phyloP scores from a whole-genome alignment of 2,888 invertebrate genomes.

The Yponomeuta malinellus region DNA sequence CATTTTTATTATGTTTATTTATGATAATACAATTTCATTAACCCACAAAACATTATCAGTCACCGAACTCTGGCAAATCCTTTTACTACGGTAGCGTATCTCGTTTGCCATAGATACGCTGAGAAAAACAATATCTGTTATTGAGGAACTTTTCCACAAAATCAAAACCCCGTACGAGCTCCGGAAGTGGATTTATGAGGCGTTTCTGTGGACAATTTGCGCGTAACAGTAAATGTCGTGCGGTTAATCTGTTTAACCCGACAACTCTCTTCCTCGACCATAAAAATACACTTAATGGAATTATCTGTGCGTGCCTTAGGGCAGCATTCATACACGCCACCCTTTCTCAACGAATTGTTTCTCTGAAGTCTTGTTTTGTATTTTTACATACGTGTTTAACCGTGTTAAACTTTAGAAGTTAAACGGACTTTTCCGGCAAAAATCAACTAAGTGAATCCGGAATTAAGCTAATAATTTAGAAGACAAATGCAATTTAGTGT shows the following conservation, averaged over 20 bases:
- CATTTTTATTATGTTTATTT: too few species aligned
- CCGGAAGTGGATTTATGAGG: not conserved
- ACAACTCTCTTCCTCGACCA: slow-evolving; percentile 1
- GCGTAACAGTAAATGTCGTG: not conserved
- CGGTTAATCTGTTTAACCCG: slow-evolving; percentile 18
- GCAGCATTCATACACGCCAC: not conserved
- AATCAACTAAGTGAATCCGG: too few species aligned
- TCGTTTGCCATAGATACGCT: too few species aligned
- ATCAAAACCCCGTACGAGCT: not conserved
- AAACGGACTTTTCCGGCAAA: too few species aligned
- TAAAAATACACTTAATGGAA: slow-evolving; percentile 9
- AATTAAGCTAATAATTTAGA: not conserved
- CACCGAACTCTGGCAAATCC: too few species aligned
- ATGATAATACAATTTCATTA: too few species aligned
- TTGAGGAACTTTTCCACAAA: not conserved
- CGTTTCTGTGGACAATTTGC: not conserved
- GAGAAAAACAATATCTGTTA: too few species aligned
- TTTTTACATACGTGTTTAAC: not conserved
- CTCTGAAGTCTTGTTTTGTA: not conserved
- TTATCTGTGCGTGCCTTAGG: not conserved
- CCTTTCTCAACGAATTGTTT: not conserved
- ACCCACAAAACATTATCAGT: too few species aligned
- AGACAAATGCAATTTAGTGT: not conserved
- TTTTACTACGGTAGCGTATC: too few species aligned
- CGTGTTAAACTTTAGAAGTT: too few species aligned